Base-by-base conservation (phyloP, 2,797 vertebrate species). In the Buphagus erythrorhynchus region DNA sequence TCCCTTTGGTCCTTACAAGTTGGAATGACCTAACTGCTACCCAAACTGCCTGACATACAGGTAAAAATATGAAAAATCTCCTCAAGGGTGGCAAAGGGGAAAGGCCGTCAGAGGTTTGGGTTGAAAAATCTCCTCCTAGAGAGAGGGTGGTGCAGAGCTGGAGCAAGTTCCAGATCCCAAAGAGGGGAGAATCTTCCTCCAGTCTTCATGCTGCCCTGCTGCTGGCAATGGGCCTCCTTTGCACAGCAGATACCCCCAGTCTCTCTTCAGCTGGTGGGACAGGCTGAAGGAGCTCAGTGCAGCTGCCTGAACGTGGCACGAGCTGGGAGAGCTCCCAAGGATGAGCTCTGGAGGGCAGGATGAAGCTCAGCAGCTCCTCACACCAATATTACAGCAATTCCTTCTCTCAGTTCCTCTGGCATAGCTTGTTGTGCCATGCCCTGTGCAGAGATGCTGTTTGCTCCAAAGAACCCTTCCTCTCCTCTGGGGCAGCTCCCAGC, bases 261-360 rank as follows among this genome's bases (percentile, higher is more conserved):
- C 42, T 20, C 81, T 21, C 73, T 12, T 26, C 25, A 55, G 10
- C 20, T 73, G 40, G 10, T 46, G n/a, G 62, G n/a, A 57, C 7
- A 52, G 18, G 35, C 16, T 8, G 2, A 19, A 63, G 54, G 63
- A 29, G 22, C 0, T 61, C 62, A 18, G 2, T 21, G 28, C 13
- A 42, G 54, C 24, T 33, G 11, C 24, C 45, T 35, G 43, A 17
- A 52, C 0, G 0, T 31, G 35, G 31, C 5, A 2, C 0, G 22
- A 24, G 73, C 57, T 4, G 16, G 17, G 9, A 63, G 20, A 76
- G 24, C 26, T 80, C 68, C 35, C 33, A 36, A 16, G 40, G 20
- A 42, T 6, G 55, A 68, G 24, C 36, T 80, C 13, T 4, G 13
- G 7, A 29, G 54, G 18, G n/a, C 20, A 71, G 8, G 10, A 42